These are phyloP conservation scores for Ormia ochracea DNA, from an alignment of 2,888 invertebrate species.

Conservation along the genomic window DNA sequence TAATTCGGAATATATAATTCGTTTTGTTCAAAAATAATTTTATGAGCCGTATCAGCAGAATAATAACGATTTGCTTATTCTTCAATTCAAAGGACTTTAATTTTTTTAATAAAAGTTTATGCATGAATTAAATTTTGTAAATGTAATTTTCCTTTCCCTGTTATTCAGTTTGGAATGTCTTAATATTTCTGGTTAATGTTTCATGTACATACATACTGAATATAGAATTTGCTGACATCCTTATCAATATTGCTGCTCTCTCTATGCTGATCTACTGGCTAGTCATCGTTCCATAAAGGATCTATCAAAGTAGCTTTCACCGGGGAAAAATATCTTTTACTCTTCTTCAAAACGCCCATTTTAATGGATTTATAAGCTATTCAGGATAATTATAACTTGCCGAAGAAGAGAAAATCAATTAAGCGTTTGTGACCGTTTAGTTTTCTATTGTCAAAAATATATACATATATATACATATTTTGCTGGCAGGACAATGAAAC, in stretches of 20 bases:
- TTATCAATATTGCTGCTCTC: constrained; percentile 47
- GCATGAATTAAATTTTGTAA: constrained; percentile 31
- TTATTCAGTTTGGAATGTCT: constrained; percentile 29
- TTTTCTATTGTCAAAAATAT: constrained; percentile 6
- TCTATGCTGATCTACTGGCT: constrained; percentile 52
- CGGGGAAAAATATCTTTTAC: neutral
- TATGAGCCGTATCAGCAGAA: neutral
- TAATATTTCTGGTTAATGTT: constrained; percentile 45
- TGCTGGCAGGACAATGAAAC: neutral
- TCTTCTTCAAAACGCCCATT: constrained; percentile 26
- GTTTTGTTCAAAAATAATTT: no score
- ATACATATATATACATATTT: no score
- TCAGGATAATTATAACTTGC: constrained; percentile 30
- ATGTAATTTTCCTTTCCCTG: neutral
- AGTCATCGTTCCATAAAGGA: constrained; percentile 41
- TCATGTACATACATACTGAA: constrained; percentile 26
- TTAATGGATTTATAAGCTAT: constrained; percentile 15
- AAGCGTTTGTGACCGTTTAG: neutral
- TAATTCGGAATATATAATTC: neutral
- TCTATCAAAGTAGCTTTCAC: constrained; percentile 20
- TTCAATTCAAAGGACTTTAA: neutral
- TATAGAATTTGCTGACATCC: constrained; percentile 57
- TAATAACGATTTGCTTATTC: neutral
- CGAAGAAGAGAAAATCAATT: neutral
- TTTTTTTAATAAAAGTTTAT: neutral